These are phyloP conservation scores for Ricordea florida DNA, from an alignment of 92 coral and sea anemone genomes.

Conservation along the genomic window DNA sequence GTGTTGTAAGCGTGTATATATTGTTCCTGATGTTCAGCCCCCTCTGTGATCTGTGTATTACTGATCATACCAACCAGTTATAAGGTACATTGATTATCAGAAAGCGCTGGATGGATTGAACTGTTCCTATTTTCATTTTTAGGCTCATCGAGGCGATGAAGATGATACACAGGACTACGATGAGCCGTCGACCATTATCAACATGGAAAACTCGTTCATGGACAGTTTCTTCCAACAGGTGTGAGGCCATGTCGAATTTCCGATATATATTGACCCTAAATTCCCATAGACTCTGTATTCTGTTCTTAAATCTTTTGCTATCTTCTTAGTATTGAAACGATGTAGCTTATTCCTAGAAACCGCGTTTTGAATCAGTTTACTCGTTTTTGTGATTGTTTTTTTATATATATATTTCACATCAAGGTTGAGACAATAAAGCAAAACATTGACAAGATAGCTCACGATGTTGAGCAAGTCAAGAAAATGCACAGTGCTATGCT, in stretches of 20 bases:
- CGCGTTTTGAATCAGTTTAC: neutral
- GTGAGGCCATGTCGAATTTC: no score
- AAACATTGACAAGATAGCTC: constrained; percentile 79
- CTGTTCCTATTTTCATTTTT: neutral
- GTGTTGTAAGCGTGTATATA: no score
- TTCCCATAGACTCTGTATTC: neutral
- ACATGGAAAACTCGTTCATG: constrained; percentile 71
- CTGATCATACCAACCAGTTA: no score
- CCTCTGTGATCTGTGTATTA: no score
- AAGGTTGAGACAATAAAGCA: constrained; percentile 86
- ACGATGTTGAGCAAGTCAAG: constrained; percentile 91
- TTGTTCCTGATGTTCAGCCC: no score
- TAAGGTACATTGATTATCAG: neutral
- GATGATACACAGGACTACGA: constrained; percentile 63
- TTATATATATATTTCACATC: neutral
- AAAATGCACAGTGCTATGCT: constrained; percentile 90
- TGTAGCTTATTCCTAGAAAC: neutral
- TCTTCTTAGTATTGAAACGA: neutral
- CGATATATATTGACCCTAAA: neutral
- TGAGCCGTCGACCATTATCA: constrained; percentile 44
- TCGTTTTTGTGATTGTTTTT: neutral
- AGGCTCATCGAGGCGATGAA: constrained; percentile 11
- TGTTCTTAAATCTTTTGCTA: neutral
- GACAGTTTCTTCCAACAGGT: constrained; percentile 74
- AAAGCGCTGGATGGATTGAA: neutral